phyloP scores from a whole-genome alignment of 2,113 vertebrate genomes.

The Tetrao urogallus region DNA sequence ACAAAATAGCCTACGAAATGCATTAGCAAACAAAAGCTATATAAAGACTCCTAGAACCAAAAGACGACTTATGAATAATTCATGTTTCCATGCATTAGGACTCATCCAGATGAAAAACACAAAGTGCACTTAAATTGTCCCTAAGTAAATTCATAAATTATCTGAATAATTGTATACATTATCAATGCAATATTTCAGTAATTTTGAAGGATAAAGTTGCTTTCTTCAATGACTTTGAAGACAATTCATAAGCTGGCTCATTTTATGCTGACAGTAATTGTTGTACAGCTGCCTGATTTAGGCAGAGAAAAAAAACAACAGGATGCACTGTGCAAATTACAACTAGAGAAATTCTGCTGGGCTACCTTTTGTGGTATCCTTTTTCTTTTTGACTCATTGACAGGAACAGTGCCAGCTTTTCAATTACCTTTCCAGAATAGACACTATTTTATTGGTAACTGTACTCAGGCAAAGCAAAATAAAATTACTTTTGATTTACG shows the following conservation, averaged over 20 bases:
- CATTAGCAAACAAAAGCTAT: slow-evolving; percentile 78
- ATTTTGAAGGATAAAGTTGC: slow-evolving; percentile 56
- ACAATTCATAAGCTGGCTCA: slow-evolving; percentile 54
- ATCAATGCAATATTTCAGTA: slow-evolving; percentile 52
- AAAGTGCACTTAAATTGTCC: slow-evolving; percentile 65
- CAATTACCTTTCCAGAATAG: background rate
- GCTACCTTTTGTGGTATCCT: background rate
- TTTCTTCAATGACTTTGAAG: slow-evolving; percentile 51
- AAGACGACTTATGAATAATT: slow-evolving; percentile 75
- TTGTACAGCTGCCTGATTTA: slow-evolving; percentile 27
- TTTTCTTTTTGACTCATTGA: background rate
- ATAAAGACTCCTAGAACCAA: slow-evolving; percentile 65
- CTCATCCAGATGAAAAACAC: slow-evolving; percentile 51
- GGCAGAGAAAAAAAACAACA: background rate
- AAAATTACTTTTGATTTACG: background rate
- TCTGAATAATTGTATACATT: slow-evolving; percentile 56
- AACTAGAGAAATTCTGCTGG: background rate
- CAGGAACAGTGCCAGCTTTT: background rate
- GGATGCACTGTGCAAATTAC: background rate
- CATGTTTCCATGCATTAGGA: slow-evolving; percentile 67
- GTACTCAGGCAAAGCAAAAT: background rate
- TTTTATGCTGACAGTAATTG: slow-evolving; percentile 40
- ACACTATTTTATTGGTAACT: background rate
- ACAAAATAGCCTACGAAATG: slow-evolving; percentile 63
- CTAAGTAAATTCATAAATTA: slow-evolving; percentile 64